Percentiles rank a stretch among this genome's conserved stretches.
phyloP scores from a whole-genome alignment of 1,140 invertebrate genomes.

The Cotesia chilonis region DNA sequence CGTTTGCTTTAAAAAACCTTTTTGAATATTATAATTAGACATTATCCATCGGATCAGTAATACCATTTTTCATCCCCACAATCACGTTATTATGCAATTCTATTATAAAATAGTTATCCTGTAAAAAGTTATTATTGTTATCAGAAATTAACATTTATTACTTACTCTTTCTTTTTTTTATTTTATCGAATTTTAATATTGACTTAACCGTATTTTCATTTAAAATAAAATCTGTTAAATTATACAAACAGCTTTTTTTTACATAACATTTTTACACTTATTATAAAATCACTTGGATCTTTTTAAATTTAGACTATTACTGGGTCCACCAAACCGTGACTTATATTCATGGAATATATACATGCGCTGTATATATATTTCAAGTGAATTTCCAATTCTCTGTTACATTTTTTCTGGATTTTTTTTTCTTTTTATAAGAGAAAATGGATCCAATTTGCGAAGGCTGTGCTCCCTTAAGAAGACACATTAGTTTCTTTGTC shows the following conservation, averaged over 20 bases:
- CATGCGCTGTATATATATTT: conserved; percentile 21
- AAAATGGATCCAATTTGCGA: conserved; percentile 35
- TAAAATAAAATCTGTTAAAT: not conserved
- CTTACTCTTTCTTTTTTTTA: no score
- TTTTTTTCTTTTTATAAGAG: conserved; percentile 33
- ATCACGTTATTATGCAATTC: no score
- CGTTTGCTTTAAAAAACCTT: not conserved
- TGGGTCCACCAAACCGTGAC: not conserved
- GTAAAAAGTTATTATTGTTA: no score
- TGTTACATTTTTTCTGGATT: no score
- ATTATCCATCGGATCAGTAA: not conserved
- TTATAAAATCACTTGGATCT: conserved; percentile 3
- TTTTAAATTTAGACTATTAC: not conserved
- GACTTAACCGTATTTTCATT: no score
- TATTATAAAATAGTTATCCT: no score
- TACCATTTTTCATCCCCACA: no score
- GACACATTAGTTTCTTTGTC: conserved; percentile 3
- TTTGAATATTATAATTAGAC: conserved; percentile 25
- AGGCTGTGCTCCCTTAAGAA: conserved; percentile 27
- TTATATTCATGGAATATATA: conserved; percentile 16
- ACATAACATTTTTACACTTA: not conserved
- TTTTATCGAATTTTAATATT: no score
- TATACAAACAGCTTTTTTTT: not conserved
- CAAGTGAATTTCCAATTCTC: conserved; percentile 34
- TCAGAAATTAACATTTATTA: no score